phyloP scores from a whole-genome alignment of 2,888 invertebrate genomes.

The Dasysyrphus albostriatus region DNA sequence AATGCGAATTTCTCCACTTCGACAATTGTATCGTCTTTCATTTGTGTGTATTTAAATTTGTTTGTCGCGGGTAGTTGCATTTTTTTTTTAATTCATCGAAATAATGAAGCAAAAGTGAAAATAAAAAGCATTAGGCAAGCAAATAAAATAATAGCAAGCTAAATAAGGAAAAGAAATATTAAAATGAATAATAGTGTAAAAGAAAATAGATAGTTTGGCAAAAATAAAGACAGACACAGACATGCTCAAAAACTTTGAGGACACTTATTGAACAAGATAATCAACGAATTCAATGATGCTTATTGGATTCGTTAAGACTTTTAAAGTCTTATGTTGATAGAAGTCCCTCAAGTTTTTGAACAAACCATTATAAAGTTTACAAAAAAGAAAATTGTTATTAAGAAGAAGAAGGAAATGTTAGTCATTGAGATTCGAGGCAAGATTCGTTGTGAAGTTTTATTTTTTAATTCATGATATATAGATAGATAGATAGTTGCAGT shows the following conservation, averaged over 20 bases:
- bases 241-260: not conserved
- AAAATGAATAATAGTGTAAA: constrained; percentile 76
- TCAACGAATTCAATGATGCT: not conserved
- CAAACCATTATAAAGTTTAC: not conserved
- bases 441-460: constrained; percentile 47
- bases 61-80: constrained; percentile 57
- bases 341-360: not conserved
- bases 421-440: constrained; percentile 50
- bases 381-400: constrained; percentile 14
- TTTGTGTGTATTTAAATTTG: constrained; percentile 76
- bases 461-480: constrained; percentile 46
- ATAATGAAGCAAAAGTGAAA: constrained; percentile 69
- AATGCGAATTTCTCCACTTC: constrained; percentile 97
- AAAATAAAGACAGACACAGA: constrained; percentile 1
- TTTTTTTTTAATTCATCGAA: constrained; percentile 54
- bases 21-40: constrained; percentile 91
- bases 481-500: constrained; percentile 55
- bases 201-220: constrained; percentile 63
- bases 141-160: constrained; percentile 69
- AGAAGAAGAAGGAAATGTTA: constrained; percentile 67
- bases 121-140: constrained; percentile 76
- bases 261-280: not conserved
- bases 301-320: too few relatives aligned
- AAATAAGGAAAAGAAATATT: constrained; percentile 58
- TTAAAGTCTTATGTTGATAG: not conserved